Evolutionary conservation across 2,113 vertebrate species (phyloP).

Genomic region (Bothrops jararaca): DNA sequence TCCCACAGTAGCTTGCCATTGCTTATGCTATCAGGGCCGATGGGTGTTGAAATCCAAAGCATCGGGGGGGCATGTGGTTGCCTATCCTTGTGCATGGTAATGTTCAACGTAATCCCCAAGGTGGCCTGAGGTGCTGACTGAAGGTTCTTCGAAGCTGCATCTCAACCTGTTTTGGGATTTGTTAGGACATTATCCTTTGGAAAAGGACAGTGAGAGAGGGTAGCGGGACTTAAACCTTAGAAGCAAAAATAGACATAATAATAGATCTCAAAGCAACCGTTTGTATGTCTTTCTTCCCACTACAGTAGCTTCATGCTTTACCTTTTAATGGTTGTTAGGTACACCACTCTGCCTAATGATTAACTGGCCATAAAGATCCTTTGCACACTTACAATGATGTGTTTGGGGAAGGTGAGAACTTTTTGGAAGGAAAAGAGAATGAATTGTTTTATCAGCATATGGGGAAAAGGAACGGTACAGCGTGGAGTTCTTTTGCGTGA

Average conservation of each 20-base stretch:
- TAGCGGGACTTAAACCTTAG: background rate
- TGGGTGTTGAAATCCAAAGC: background rate
- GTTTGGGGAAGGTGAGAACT: background rate
- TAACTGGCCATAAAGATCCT: background rate
- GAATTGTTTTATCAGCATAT: background rate
- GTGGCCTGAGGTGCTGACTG: background rate
- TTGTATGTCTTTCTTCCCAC: background rate
- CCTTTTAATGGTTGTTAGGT: background rate
- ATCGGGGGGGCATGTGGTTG: background rate
- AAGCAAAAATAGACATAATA: background rate
- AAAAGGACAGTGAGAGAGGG: background rate
- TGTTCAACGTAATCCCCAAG: background rate
- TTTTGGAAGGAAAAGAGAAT: background rate
- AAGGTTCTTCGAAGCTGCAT: background rate
- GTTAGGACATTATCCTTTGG: background rate
- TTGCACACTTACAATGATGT: background rate
- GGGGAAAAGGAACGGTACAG: background rate
- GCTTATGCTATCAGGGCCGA: background rate
- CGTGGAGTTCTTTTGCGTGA: conserved; percentile 10
- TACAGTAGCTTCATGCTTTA: background rate
- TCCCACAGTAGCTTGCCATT: background rate
- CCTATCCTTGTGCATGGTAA: background rate
- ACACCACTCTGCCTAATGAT: background rate
- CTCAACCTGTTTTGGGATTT: background rate
- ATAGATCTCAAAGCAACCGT: background rate